These are phyloP conservation scores for Lepus americanus DNA, from an alignment of 2,113 vertebrate species.

Conservation along the genomic window DNA sequence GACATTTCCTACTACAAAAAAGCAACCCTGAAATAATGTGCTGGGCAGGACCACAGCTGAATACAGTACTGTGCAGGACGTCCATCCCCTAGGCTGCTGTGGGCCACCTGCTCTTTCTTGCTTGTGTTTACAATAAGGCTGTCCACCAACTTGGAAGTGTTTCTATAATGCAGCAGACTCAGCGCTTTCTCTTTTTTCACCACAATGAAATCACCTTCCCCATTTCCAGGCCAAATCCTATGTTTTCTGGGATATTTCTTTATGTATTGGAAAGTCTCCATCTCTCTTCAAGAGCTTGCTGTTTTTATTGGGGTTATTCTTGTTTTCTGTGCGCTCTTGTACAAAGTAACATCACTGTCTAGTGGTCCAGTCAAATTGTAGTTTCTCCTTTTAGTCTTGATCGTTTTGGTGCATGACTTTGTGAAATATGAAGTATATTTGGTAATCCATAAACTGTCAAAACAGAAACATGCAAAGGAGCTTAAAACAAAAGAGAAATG, in stretches of 20 bases:
- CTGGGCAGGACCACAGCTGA: not conserved
- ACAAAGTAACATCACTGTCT: not conserved
- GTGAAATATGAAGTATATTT: not conserved
- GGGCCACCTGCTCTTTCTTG: not conserved
- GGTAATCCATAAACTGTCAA: not conserved
- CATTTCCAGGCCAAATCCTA: not conserved
- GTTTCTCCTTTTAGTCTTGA: conserved; percentile 20
- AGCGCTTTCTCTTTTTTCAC: not conserved
- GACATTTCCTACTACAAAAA: not conserved
- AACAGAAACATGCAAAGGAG: not conserved
- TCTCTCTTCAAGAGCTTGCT: conserved; percentile 1
- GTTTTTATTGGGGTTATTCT: conserved; percentile 39
- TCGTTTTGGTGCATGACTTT: conserved; percentile 47
- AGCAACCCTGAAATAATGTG: not conserved
- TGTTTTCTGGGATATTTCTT: conserved; percentile 50
- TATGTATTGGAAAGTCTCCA: not conserved
- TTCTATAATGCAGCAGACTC: not conserved
- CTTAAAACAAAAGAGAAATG: conserved; percentile 3
- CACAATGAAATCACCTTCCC: not conserved
- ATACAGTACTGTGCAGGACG: rapidly evolving
- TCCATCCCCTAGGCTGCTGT: rapidly evolving
- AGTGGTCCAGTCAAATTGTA: not conserved
- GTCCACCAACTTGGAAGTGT: not conserved
- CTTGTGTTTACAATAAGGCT: not conserved
- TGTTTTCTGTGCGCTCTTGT: not conserved